Base-by-base conservation (phyloP, 2,888 invertebrate species). In the Anagyrus pseudococci region DNA sequence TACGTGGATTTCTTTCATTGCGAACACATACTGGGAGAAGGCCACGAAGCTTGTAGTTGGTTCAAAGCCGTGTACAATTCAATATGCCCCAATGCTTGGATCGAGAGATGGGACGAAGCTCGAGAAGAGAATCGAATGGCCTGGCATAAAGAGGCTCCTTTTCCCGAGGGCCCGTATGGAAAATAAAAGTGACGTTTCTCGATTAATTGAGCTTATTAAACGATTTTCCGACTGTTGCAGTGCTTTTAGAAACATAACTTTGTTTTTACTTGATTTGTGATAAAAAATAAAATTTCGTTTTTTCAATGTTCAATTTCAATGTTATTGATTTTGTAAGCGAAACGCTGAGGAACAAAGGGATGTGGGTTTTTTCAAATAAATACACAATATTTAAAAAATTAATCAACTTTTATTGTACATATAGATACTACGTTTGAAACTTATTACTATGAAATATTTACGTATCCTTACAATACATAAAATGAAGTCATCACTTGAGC, bases 1-100 rank as follows among this genome's bases (percentile, higher is more conserved):
- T 80, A 79, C 56, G 70, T 71, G 1, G 79, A 80, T 58, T 78
- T 77, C 55, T 73, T 73, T 63, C 74, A 76, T 8, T 79, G 80
- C 57, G 71, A 79, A 60, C 61, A 72, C 46, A 69, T 78, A 20
- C 69, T 80, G 37, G 78, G 78, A 2, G 63, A 72, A 55, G 71
- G 63, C 10, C 57, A 73, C 15, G 63, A 74, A 2, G 76, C 76
- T 2, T 80, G 80, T 26, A 66, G 50, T 3, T 78, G 76, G 77
- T 80, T 80, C 43, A 73, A 76, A 58, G 67, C 75, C 0, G 73
- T 72, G 46, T 79, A 70, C 50, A 68, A 47, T 3, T 50, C 70
- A 1, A 69, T 78, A 47, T 80, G 80, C 54, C 78, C 79, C 0
- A 70, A 37, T 0, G 55, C 49, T 0, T 80, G 78, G 78, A 67